Evolutionary conservation across 2,113 vertebrate species (phyloP).

Genomic region (Manacus vitellinus): DNA sequence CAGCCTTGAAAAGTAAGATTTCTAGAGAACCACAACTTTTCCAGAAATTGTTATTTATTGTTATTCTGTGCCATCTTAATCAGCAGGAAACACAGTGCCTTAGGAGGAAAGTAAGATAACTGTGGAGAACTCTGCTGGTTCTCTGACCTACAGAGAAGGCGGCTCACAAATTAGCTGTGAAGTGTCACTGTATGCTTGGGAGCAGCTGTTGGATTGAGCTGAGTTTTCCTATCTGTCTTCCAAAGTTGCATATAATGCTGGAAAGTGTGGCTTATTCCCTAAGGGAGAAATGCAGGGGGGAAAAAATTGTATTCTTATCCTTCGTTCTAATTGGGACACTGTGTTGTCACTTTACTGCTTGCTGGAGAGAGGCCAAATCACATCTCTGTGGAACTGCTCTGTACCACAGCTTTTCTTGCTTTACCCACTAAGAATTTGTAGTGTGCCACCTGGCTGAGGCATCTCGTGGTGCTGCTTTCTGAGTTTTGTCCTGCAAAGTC

Average conservation of each 20-base stretch:
- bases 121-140: not conserved
- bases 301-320: not conserved
- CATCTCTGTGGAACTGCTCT: not conserved
- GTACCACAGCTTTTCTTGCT: not conserved
- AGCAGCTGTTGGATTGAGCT: not conserved
- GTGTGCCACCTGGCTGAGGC: not conserved
- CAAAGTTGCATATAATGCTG: not conserved
- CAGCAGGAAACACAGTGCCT: conserved; percentile 24
- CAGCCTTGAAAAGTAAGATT: not conserved
- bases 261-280: not conserved
- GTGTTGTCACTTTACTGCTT: not conserved
- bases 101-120: not conserved
- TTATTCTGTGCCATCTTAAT: not conserved
- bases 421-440: not conserved
- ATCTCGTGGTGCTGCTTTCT: not conserved
- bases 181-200: not conserved
- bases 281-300: not conserved
- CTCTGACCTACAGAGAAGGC: not conserved
- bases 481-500: not conserved
- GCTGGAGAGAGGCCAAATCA: not conserved
- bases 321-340: not conserved
- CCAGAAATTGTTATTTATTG: not conserved
- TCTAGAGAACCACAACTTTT: not conserved
- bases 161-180: not conserved
- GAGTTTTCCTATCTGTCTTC: not conserved